phyloP scores from a whole-genome alignment of 1,140 invertebrate species.

The Tetramorium parvispinum region DNA sequence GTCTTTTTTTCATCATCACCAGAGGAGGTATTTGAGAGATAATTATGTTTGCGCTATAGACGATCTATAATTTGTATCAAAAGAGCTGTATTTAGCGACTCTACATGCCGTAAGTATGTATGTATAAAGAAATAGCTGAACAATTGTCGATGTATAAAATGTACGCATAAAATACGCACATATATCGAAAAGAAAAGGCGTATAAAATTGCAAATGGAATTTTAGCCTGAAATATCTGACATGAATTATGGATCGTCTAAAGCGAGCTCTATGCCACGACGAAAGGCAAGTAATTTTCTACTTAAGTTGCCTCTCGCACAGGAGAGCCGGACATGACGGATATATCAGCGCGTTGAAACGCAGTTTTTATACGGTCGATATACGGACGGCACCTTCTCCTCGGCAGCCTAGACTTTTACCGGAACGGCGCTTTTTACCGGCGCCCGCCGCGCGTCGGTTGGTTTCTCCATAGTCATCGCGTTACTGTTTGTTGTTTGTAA shows the following conservation, averaged over 20 bases:
- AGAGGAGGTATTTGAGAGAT: neutral
- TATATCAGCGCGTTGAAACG: constrained; percentile 31
- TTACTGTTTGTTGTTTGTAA: constrained; percentile 72
- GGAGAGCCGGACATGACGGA: constrained; percentile 27
- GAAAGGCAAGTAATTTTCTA: constrained; percentile 41
- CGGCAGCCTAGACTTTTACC: neutral
- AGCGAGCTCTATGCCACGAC: neutral
- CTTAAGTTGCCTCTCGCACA: constrained; percentile 16
- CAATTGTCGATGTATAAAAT: neutral
- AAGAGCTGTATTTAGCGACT: neutral
- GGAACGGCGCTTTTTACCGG: constrained; percentile 39
- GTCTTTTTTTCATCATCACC: neutral
- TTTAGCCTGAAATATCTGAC: neutral
- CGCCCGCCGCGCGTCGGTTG: neutral
- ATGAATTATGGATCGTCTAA: neutral
- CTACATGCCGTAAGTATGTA: neutral
- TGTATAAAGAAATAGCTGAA: neutral
- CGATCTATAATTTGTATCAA: neutral
- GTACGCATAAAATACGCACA: neutral
- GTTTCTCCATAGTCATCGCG: constrained; percentile 40
- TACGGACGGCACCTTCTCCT: neutral
- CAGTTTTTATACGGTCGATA: constrained; percentile 25
- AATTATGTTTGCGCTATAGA: neutral
- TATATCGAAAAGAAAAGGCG: neutral
- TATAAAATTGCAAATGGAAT: neutral